Conservation (phyloP, 1,140 invertebrate species). For the Drosophila kohkoa region DNA sequence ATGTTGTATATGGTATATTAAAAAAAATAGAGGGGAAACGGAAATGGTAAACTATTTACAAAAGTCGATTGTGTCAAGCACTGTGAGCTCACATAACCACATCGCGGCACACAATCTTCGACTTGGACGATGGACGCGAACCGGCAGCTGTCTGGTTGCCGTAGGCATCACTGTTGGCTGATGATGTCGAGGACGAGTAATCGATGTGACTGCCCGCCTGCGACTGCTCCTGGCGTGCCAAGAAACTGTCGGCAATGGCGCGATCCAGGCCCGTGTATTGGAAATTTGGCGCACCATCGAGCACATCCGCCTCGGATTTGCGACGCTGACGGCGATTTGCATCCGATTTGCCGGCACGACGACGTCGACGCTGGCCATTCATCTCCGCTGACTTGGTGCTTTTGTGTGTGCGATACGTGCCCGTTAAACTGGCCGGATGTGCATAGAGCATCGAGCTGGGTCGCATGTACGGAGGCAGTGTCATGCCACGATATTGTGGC, state of each 20-base stretch:
- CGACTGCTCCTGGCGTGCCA: constrained; percentile 78
- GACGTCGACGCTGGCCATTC: constrained; percentile 66
- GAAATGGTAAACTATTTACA: constrained; percentile 26
- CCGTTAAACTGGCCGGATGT: constrained; percentile 61
- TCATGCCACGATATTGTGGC: constrained; percentile 68
- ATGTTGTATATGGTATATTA: not conserved
- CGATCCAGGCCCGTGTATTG: constrained; percentile 78
- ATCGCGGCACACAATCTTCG: constrained; percentile 61
- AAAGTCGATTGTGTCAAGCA: not conserved
- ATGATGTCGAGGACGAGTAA: constrained; percentile 76
- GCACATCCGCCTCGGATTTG: constrained; percentile 77
- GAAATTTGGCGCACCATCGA: constrained; percentile 74
- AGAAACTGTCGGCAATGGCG: constrained; percentile 78
- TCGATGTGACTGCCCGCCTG: constrained; percentile 76
- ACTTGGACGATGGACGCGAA: constrained; percentile 69
- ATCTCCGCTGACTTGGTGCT: constrained; percentile 75
- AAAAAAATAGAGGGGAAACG: constrained; percentile 5
- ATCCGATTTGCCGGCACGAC: constrained; percentile 66
- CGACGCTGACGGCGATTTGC: constrained; percentile 77
- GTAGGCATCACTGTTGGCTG: constrained; percentile 57
- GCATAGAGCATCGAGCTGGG: constrained; percentile 65
- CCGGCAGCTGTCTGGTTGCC: constrained; percentile 24
- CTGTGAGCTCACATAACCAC: constrained; percentile 22
- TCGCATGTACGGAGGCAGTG: constrained; percentile 66
- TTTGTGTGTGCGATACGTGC: constrained; percentile 76